Percentiles rank a stretch among this genome's conserved stretches.
These are phyloP conservation scores for Rugalucina vietnamica DNA, from an alignment of 2,888 invertebrate species.

Conservation along the genomic window DNA sequence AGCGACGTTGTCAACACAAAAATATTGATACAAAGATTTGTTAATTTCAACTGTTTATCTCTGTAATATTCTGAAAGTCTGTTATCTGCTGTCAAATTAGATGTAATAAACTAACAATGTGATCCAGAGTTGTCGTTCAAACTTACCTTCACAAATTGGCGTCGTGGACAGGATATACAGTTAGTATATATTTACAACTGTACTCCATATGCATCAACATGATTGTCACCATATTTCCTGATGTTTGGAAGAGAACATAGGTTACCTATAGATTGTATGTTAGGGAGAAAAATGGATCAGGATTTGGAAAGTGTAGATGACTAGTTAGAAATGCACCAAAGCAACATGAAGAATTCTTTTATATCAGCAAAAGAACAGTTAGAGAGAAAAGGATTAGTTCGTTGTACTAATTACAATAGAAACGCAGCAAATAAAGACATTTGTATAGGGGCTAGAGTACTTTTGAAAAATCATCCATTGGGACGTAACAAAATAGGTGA, in stretches of 20 bases:
- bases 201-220: slow-evolving; percentile 2
- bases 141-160: too few species aligned
- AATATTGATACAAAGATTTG: too few species aligned
- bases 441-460: neutral
- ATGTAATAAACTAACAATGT: too few species aligned
- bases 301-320: neutral
- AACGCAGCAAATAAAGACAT: neutral
- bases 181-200: neutral
- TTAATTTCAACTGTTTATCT: too few species aligned
- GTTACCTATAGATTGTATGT: neutral
- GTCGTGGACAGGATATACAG: too few species aligned
- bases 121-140: too few species aligned
- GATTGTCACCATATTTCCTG: neutral
- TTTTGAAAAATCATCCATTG: neutral
- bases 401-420: neutral
- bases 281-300: neutral
- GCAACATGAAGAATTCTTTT: neutral
- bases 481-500: neutral
- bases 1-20: too few species aligned
- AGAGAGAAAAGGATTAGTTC: neutral
- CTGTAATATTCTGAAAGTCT: too few species aligned
- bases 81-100: too few species aligned
- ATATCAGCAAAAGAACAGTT: neutral
- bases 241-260: neutral
- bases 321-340: neutral